Conservation (phyloP, 1,140 invertebrate genomes). For the Drosophila cardini region DNA sequence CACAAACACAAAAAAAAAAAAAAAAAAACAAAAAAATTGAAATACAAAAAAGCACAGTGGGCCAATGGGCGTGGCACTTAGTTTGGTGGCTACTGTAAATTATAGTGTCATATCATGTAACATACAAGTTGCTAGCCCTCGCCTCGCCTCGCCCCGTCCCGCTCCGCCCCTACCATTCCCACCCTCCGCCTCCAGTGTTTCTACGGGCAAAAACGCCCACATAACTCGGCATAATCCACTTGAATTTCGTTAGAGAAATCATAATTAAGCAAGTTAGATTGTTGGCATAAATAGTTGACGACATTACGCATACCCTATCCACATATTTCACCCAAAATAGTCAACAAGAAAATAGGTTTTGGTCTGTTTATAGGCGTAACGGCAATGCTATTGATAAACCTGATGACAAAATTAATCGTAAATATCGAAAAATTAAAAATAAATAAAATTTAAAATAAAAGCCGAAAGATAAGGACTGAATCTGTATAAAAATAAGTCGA, state of each 20-base stretch:
- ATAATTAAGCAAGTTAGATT: conserved; percentile 47
- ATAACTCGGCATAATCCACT: conserved; percentile 34
- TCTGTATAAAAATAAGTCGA: too few relatives aligned
- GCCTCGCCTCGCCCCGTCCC: not conserved
- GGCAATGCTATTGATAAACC: too few relatives aligned
- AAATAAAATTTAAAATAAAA: too few relatives aligned
- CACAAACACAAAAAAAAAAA: not conserved
- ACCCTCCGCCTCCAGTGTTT: not conserved
- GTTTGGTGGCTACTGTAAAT: conserved; percentile 54
- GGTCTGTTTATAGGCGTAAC: not conserved
- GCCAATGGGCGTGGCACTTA: conserved; percentile 28
- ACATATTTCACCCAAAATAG: not conserved
- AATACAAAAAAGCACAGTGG: not conserved
- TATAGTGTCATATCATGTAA: conserved; percentile 75
- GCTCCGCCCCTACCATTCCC: too few relatives aligned
- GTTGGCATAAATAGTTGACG: not conserved
- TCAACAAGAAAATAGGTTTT: not conserved
- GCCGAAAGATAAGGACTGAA: too few relatives aligned
- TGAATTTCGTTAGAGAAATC: conserved; percentile 51
- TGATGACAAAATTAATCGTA: too few relatives aligned
- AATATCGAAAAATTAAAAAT: too few relatives aligned
- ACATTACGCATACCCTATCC: conserved; percentile 8
- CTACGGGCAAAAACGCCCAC: conserved; percentile 5
- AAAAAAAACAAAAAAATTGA: not conserved
- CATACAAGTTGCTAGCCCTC: conserved; percentile 11